phyloP scores from a whole-genome alignment of 2,888 invertebrate species.

The Ceraclea dissimilis region DNA sequence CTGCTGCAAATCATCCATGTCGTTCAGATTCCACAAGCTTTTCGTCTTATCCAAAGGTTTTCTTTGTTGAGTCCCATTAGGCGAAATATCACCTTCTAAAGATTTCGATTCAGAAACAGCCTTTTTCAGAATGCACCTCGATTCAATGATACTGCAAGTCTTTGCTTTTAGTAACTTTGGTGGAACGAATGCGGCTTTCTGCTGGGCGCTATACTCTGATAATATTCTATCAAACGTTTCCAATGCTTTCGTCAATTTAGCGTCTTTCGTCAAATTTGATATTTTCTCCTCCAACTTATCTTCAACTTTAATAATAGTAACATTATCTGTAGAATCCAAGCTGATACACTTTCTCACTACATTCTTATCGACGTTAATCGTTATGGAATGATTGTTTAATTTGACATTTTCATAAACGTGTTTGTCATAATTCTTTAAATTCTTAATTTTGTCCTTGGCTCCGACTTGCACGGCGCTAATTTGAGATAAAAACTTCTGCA shows the following conservation, averaged over 20 bases:
- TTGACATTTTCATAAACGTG: constrained; percentile 45
- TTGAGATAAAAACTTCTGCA: constrained; percentile 37
- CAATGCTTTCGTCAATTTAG: constrained; percentile 40
- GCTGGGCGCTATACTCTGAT: constrained; percentile 39
- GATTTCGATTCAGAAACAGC: constrained; percentile 43
- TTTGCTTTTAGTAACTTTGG: constrained; percentile 61
- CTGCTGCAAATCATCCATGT: constrained; percentile 47
- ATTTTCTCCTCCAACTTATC: neutral
- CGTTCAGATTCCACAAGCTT: constrained; percentile 52
- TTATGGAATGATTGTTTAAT: neutral
- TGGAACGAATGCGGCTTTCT: constrained; percentile 36
- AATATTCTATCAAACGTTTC: constrained; percentile 47
- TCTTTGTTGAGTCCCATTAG: neutral
- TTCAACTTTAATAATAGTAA: constrained; percentile 38
- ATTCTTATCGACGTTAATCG: constrained; percentile 3
- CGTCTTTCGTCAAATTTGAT: neutral
- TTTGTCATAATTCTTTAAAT: constrained; percentile 28
- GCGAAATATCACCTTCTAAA: constrained; percentile 19
- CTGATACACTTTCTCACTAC: constrained; percentile 10
- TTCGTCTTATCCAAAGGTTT: constrained; percentile 50
- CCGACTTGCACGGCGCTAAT: constrained; percentile 35
- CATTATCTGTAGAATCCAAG: constrained; percentile 39
- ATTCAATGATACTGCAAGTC: constrained; percentile 63
- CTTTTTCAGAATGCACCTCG: constrained; percentile 59
- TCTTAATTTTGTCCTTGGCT: constrained; percentile 29